Evolutionary conservation across 2,797 vertebrate genomes (phyloP).

Genomic region (Gadopsis marmoratus): DNA sequence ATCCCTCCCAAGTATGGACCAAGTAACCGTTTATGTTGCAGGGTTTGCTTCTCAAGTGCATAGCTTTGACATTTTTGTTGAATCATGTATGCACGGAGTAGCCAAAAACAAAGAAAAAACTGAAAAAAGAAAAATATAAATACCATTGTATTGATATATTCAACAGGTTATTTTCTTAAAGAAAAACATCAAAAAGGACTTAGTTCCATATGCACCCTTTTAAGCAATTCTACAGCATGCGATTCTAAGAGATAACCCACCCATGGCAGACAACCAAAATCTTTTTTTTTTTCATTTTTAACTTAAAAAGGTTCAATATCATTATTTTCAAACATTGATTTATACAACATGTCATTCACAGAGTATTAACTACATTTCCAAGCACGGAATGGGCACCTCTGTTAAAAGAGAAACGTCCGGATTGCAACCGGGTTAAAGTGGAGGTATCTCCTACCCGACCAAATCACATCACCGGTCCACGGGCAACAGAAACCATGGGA

Average conservation of each 20-base stretch:
- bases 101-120: conserved; percentile 79
- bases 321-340: conserved; percentile 99
- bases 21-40: conserved; percentile 79
- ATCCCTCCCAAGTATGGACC: conserved; percentile 82
- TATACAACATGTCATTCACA: conserved; percentile 99
- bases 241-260: conserved; percentile 99
- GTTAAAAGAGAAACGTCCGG: conserved; percentile 80
- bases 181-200: conserved; percentile 97
- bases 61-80: conserved; percentile 88
- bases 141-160: conserved; percentile 92
- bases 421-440: conserved; percentile 77
- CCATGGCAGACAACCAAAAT: conserved; percentile 96
- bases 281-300: conserved; percentile 88
- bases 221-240: conserved; percentile 99
- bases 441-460: conserved; percentile 75
- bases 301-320: conserved; percentile 99
- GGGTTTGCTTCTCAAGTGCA: conserved; percentile 88
- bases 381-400: conserved; percentile 88
- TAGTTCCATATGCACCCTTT: conserved; percentile 96
- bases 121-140: conserved; percentile 85
- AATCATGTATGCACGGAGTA: conserved; percentile 92
- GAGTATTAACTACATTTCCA: conserved; percentile 94
- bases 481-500: conserved; percentile 75
- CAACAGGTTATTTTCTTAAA: conserved; percentile 96
- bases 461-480: conserved; percentile 75